phyloP scores from a whole-genome alignment of 2,888 invertebrate species.

The Melanostoma scalare region DNA sequence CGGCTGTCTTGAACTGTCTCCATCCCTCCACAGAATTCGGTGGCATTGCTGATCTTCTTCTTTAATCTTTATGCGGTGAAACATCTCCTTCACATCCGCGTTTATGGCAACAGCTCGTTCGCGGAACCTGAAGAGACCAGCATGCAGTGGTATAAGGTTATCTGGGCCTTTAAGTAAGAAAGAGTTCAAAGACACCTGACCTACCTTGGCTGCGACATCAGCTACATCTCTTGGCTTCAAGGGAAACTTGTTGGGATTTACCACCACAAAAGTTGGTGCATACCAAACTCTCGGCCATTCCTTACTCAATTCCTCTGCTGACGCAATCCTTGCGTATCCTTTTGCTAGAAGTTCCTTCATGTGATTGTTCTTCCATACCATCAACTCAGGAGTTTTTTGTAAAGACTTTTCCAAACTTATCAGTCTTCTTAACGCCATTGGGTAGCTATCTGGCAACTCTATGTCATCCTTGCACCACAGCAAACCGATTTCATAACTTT shows the following conservation, averaged over 20 bases:
- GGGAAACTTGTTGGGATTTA: slow-evolving; percentile 39
- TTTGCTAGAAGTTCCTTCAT: neutral
- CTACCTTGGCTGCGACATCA: slow-evolving; percentile 52
- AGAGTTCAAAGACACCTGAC: slow-evolving; percentile 48
- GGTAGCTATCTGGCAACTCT: slow-evolving; percentile 1
- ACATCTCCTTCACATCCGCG: slow-evolving; percentile 64
- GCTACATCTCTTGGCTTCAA: slow-evolving; percentile 46
- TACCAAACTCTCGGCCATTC: slow-evolving; percentile 69
- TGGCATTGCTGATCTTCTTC: slow-evolving; percentile 33
- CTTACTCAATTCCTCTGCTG: slow-evolving; percentile 14
- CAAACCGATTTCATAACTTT: slow-evolving; percentile 12
- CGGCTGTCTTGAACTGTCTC: slow-evolving; percentile 31
- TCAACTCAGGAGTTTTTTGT: slow-evolving; percentile 13
- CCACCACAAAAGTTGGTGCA: slow-evolving; percentile 70
- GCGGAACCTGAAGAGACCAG: slow-evolving; percentile 49
- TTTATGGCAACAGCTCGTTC: slow-evolving; percentile 38
- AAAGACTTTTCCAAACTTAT: neutral
- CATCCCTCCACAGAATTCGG: slow-evolving; percentile 59
- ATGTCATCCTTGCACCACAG: no score
- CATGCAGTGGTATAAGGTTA: slow-evolving; percentile 30
- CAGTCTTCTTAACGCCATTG: neutral
- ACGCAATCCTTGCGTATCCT: slow-evolving; percentile 48
- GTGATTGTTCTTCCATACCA: neutral
- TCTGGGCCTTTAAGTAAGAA: slow-evolving; percentile 1
- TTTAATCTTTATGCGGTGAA: slow-evolving; percentile 42